Evolutionary conservation across 2,797 vertebrate species (phyloP).

Genomic region (Alca torda): DNA sequence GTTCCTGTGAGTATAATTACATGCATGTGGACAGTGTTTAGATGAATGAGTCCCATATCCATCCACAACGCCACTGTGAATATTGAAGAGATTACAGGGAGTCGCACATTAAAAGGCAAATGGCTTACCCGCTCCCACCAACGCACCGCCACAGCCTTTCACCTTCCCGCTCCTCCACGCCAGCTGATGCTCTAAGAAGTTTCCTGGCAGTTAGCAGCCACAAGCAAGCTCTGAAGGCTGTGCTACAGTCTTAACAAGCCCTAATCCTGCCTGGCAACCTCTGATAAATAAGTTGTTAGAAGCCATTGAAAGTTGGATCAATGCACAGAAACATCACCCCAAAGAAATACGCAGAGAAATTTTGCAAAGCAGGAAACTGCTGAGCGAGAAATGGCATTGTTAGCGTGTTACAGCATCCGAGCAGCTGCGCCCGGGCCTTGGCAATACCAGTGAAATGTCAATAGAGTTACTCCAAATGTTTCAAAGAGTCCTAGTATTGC

Average conservation of each 20-base stretch:
- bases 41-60: neutral
- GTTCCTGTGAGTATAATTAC: neutral
- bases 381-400: neutral
- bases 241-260: neutral
- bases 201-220: neutral
- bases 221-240: neutral
- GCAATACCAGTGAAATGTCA: neutral
- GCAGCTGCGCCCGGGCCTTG: neutral
- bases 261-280: neutral
- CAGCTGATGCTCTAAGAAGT: neutral
- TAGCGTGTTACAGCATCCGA: neutral
- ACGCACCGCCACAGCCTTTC: neutral
- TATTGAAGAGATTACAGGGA: neutral
- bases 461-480: neutral
- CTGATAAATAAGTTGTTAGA: neutral
- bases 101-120: neutral
- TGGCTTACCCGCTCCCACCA: neutral
- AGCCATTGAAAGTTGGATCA: neutral
- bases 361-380: neutral
- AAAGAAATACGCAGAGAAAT: neutral
- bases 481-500: neutral
- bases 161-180: neutral
- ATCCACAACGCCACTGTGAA: neutral
- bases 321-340: neutral
- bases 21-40: neutral